Evolutionary conservation across 2,113 vertebrate species (phyloP).

Genomic region (Rhea americana): DNA sequence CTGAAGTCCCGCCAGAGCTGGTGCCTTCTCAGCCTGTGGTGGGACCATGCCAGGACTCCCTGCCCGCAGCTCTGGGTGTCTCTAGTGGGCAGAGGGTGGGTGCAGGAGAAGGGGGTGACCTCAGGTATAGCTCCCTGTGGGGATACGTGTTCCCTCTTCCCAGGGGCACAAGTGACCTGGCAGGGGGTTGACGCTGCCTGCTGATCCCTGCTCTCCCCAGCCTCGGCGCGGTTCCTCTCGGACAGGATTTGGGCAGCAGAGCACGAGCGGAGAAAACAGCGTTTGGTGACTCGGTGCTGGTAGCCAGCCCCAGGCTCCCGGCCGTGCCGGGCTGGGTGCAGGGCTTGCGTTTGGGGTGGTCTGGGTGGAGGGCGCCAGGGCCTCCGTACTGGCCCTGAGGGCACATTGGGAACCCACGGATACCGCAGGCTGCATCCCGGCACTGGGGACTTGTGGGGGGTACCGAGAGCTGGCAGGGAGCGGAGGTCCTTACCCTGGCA

Average conservation of each 20-base stretch:
- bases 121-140: neutral
- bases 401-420: neutral
- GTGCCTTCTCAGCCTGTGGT: too few species aligned
- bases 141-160: neutral
- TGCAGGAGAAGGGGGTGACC: neutral
- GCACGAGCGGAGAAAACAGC: neutral
- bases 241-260: neutral
- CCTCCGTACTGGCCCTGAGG: neutral
- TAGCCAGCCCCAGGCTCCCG: neutral
- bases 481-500: slow-evolving; percentile 16
- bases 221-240: neutral
- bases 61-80: neutral
- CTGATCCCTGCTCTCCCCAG: too few species aligned
- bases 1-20: too few species aligned
- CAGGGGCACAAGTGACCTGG: neutral
- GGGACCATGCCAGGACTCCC: neutral
- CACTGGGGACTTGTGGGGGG: neutral
- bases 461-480: neutral
- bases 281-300: neutral
- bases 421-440: neutral
- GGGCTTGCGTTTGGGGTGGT: neutral
- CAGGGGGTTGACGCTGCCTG: neutral
- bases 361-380: too few species aligned
- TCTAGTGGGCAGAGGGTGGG: neutral
- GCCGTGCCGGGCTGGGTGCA: too few species aligned